A percentile compares a stretch with the other conserved stretches of the same genome.
Conservation (phyloP, 2,888 invertebrate species). For the Toxonevra muliebris region DNA sequence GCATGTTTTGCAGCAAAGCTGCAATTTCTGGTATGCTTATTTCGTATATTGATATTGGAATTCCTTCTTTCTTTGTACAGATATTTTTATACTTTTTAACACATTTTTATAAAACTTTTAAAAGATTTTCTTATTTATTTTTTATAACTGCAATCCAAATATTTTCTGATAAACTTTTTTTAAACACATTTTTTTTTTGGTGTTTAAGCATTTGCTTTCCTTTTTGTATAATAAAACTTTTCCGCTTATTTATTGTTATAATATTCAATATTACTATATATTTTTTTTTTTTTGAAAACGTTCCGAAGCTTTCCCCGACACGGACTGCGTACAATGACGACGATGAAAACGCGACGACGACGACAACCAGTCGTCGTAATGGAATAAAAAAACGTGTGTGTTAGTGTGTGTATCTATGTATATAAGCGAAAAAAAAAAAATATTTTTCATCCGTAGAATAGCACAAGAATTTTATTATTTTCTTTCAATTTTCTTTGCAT, state of each 20-base stretch:
- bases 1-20: conserved; percentile 17
- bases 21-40: background rate
- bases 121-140: background rate
- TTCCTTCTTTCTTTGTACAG: background rate
- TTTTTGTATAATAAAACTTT: background rate
- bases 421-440: conserved; percentile 27
- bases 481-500: background rate
- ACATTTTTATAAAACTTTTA: background rate
- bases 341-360: conserved; percentile 15
- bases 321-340: background rate
- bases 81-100: no score
- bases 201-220: background rate
- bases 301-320: background rate
- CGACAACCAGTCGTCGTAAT: conserved; percentile 1
- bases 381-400: conserved; percentile 24
- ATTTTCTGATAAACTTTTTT: background rate
- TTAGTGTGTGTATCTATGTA: conserved; percentile 18
- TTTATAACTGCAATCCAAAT: no score
- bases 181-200: background rate
- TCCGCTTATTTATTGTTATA: background rate
- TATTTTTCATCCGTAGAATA: conserved; percentile 23
- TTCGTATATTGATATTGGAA: background rate
- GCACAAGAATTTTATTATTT: conserved; percentile 18
- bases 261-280: background rate
- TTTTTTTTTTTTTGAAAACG: background rate